Evolutionary conservation across 2,888 invertebrate species (phyloP).

Genomic region (Plemyria rubiginata): DNA sequence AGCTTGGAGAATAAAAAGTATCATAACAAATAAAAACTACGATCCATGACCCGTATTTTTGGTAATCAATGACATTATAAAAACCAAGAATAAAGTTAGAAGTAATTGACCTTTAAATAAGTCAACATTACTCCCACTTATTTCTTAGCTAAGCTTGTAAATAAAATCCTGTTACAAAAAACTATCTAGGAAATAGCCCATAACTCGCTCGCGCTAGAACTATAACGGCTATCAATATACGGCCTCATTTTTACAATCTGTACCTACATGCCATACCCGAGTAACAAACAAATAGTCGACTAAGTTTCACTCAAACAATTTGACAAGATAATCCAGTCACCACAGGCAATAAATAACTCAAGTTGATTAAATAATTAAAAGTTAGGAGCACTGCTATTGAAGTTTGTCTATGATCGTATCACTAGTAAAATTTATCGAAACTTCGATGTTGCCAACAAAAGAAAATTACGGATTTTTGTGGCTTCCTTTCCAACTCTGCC

Average conservation of each 20-base stretch:
- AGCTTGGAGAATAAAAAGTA: too few relatives aligned
- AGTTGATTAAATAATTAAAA: constrained; percentile 69
- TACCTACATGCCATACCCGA: not conserved
- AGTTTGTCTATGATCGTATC: constrained; percentile 69
- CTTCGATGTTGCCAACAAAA: not conserved
- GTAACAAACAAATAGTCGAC: constrained; percentile 11
- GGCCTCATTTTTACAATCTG: not conserved
- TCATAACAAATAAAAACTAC: too few relatives aligned
- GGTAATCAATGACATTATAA: too few relatives aligned
- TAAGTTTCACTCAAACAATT: constrained; percentile 36
- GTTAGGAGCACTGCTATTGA: constrained; percentile 60
- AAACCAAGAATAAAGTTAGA: too few relatives aligned
- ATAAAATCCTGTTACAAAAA: not conserved
- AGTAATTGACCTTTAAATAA: too few relatives aligned
- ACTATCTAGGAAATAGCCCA: not conserved
- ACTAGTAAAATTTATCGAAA: constrained; percentile 25
- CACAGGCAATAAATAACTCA: constrained; percentile 54
- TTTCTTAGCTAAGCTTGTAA: not conserved
- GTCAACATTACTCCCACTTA: too few relatives aligned
- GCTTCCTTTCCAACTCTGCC: too few relatives aligned
- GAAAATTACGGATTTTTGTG: not conserved
- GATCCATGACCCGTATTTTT: too few relatives aligned
- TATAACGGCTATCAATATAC: not conserved
- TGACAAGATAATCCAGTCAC: constrained; percentile 43
- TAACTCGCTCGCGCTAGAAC: not conserved